Percentiles rank a stretch among this genome's conserved stretches.
Evolutionary conservation across 1,140 invertebrate species (phyloP).

Genomic region (Thaumetopoea pityocampa): DNA sequence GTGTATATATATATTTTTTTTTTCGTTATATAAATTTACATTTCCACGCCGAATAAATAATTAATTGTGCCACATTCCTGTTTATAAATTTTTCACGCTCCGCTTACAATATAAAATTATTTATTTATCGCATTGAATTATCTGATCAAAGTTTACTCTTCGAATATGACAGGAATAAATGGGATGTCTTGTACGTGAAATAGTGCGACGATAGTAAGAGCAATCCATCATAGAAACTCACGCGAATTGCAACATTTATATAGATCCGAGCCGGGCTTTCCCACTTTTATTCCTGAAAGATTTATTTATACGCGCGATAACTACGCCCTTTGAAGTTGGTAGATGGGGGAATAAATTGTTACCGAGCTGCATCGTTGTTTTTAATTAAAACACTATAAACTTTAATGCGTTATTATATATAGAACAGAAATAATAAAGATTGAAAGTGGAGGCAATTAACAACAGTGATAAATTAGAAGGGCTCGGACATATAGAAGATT

Average conservation of each 20-base stretch:
- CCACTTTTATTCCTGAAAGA: slow-evolving; percentile 53
- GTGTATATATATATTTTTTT: no score
- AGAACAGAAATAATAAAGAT: slow-evolving; percentile 15
- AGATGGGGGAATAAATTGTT: slow-evolving; percentile 61
- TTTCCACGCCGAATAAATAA: slow-evolving; percentile 20
- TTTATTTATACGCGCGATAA: slow-evolving; percentile 58
- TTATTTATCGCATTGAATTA: slow-evolving; percentile 35
- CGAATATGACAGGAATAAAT: slow-evolving; percentile 55
- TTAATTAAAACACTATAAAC: slow-evolving; percentile 62
- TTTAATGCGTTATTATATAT: slow-evolving; percentile 35
- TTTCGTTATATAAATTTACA: slow-evolving; percentile 27
- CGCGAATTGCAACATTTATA: slow-evolving; percentile 59
- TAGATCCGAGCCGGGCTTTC: slow-evolving; percentile 43
- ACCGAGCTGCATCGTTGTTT: slow-evolving; percentile 42
- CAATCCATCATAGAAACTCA: slow-evolving; percentile 51
- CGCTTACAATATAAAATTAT: slow-evolving; percentile 23
- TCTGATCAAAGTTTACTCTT: slow-evolving; percentile 33
- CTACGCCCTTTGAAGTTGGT: slow-evolving; percentile 61
- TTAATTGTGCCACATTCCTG: slow-evolving; percentile 21
- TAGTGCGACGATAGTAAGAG: slow-evolving; percentile 46
- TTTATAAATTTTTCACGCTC: slow-evolving; percentile 30
- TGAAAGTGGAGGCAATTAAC: slow-evolving; percentile 7
- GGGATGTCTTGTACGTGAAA: slow-evolving; percentile 54
- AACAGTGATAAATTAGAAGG: slow-evolving; percentile 16
- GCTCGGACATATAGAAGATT: slow-evolving; percentile 20